These are phyloP conservation scores for Menidia beryllina DNA, from an alignment of 2,113 vertebrate genomes.

Conservation along the genomic window DNA sequence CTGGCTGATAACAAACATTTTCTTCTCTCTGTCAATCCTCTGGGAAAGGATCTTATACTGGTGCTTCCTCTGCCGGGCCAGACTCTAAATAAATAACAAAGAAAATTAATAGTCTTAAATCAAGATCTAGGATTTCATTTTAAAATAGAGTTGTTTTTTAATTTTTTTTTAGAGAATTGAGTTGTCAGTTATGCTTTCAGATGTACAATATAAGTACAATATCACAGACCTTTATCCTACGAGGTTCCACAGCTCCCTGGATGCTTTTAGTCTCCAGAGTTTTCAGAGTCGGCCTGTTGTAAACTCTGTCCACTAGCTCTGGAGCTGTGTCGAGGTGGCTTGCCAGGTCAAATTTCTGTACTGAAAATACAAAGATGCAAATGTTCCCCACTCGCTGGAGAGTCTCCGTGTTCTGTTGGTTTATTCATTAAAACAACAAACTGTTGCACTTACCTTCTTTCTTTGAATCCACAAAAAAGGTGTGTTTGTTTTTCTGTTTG, in stretches of 20 bases:
- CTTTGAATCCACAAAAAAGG: conserved; percentile 90
- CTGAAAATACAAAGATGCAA: conserved; percentile 72
- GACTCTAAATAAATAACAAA: conserved; percentile 72
- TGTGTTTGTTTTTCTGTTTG: conserved; percentile 85
- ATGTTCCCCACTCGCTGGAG: neutral
- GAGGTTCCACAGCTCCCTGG: conserved; percentile 79
- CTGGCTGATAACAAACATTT: conserved; percentile 92
- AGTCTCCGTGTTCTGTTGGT: too few species aligned
- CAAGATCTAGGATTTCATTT: neutral
- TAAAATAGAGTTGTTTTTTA: neutral
- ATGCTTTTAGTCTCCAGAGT: conserved; percentile 86
- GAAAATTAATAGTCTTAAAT: neutral
- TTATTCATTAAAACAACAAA: neutral
- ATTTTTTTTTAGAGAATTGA: neutral
- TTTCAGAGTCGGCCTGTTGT: conserved; percentile 90
- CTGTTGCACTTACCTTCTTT: conserved; percentile 83
- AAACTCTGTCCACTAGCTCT: conserved; percentile 88
- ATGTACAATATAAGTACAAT: neutral
- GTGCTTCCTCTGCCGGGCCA: conserved; percentile 85
- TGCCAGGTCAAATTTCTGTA: conserved; percentile 88
- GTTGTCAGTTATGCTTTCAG: neutral
- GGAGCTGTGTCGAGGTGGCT: conserved; percentile 88
- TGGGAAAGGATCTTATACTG: conserved; percentile 90
- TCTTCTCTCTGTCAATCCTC: conserved; percentile 92
- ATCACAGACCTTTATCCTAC: conserved; percentile 79